Conservation (phyloP, 2,888 invertebrate species). For the Lycocerus yunnanus region DNA sequence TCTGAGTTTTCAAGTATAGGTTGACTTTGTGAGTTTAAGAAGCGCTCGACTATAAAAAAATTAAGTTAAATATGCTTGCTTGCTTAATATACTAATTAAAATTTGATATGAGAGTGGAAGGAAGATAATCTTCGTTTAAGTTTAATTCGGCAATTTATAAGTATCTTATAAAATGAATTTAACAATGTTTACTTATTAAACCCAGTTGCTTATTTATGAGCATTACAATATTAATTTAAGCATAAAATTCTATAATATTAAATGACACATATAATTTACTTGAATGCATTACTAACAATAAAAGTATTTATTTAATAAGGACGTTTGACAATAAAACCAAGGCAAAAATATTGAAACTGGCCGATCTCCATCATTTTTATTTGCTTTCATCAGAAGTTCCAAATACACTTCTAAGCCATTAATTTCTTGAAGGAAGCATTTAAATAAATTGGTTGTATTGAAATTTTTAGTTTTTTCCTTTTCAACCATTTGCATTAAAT, state of each 20-base stretch:
- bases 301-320: background rate
- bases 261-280: too few species aligned
- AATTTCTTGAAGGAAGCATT: background rate
- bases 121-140: background rate
- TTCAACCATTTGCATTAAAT: background rate
- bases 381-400: background rate
- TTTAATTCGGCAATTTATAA: background rate
- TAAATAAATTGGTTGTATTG: background rate
- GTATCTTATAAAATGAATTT: background rate
- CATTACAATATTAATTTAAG: background rate
- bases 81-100: background rate
- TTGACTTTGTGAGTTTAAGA: background rate
- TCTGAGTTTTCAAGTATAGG: background rate
- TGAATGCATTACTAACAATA: too few species aligned
- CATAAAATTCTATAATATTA: background rate
- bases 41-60: background rate
- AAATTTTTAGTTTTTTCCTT: background rate
- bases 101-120: background rate
- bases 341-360: background rate
- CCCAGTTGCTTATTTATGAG: background rate
- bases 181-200: background rate
- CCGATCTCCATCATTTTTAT: background rate
- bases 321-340: background rate
- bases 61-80: background rate
- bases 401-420: background rate